Percentiles rank a stretch among this genome's conserved stretches.
phyloP scores from a whole-genome alignment of 2,888 invertebrate genomes.

The Stenurella melanura region DNA sequence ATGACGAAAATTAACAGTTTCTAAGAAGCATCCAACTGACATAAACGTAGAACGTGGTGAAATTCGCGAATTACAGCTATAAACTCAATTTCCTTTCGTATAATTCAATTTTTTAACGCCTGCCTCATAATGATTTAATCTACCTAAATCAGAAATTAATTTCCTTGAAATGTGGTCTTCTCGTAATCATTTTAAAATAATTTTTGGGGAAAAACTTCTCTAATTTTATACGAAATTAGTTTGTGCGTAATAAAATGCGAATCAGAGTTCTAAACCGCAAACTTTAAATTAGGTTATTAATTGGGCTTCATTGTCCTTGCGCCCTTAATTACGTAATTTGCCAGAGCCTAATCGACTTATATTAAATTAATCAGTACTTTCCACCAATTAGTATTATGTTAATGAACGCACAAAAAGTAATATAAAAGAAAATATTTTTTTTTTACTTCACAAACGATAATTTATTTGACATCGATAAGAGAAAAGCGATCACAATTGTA shows the following conservation, averaged over 20 bases:
- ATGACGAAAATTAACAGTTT: too few relatives aligned
- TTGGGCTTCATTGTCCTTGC: background rate
- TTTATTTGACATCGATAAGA: too few relatives aligned
- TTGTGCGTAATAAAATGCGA: background rate
- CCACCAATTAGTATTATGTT: too few relatives aligned
- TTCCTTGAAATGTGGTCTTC: background rate
- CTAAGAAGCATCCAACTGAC: too few relatives aligned
- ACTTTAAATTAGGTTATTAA: conserved; percentile 4
- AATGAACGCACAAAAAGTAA: too few relatives aligned
- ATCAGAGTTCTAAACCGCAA: conserved; percentile 3
- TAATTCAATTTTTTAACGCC: background rate
- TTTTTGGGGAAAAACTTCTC: background rate
- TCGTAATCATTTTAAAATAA: background rate
- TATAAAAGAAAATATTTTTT: too few relatives aligned
- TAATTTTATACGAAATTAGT: conserved; percentile 4
- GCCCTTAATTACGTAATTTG: background rate
- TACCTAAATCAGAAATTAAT: background rate
- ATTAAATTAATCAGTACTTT: too few relatives aligned
- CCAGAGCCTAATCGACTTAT: background rate
- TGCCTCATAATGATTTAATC: background rate
- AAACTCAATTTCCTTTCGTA: background rate
- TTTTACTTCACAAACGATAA: too few relatives aligned
- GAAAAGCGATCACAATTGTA: too few relatives aligned
- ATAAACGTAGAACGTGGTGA: too few relatives aligned
- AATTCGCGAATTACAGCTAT: background rate